Evolutionary conservation across 2,888 invertebrate species (phyloP).

Genomic region (Troglohyphantes excavatus): DNA sequence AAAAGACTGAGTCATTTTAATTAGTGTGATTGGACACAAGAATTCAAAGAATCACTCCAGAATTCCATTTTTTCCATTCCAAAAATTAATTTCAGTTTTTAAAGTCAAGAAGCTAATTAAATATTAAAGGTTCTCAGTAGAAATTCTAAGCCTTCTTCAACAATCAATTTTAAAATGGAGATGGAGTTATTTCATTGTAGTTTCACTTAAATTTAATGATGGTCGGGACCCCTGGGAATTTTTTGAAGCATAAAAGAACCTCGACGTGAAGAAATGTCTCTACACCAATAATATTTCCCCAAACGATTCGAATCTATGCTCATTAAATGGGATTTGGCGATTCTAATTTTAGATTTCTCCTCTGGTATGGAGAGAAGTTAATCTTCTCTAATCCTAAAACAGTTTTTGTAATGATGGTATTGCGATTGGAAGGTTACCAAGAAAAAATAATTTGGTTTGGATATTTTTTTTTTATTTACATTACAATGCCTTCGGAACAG

Average conservation of each 20-base stretch:
- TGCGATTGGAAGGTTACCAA: no score
- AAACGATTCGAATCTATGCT: neutral
- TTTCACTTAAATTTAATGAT: constrained; percentile 32
- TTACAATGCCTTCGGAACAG: no score
- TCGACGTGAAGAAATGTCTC: neutral
- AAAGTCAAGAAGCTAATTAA: constrained; percentile 42
- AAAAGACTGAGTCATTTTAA: constrained; percentile 40
- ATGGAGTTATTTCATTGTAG: constrained; percentile 24
- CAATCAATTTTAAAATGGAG: constrained; percentile 35
- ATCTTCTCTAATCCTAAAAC: neutral
- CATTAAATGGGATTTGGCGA: neutral
- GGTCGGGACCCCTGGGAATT: neutral
- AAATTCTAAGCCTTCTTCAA: constrained; percentile 5
- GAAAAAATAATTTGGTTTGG: no score
- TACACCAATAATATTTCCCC: no score
- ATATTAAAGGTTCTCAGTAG: constrained; percentile 34
- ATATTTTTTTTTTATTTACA: no score
- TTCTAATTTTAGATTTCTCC: neutral
- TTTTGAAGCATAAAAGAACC: neutral
- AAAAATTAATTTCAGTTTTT: constrained; percentile 47
- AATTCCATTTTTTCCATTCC: constrained; percentile 18
- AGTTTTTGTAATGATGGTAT: neutral
- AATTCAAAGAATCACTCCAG: constrained; percentile 15
- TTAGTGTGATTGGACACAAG: constrained; percentile 33
- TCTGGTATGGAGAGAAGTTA: neutral